Evolutionary conservation across 2,888 invertebrate genomes (phyloP).

Genomic region (Phengaris arion): DNA sequence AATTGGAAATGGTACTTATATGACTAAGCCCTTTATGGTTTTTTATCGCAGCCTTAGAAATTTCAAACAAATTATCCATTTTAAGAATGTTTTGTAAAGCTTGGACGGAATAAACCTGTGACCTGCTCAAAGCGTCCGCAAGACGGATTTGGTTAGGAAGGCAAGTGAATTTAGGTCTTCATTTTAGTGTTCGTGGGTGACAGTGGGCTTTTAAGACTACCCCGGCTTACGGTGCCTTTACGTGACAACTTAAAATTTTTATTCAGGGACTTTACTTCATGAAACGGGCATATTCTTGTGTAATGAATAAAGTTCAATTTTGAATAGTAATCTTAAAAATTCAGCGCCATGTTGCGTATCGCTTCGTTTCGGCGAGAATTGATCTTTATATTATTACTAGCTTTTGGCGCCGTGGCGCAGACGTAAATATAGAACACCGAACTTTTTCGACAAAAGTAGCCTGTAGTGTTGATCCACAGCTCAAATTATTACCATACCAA

Average conservation of each 20-base stretch:
- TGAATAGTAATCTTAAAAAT: too few relatives aligned
- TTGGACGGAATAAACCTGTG: slow-evolving; percentile 4
- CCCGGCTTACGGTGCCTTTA: slow-evolving; percentile 10
- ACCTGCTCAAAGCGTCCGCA: slow-evolving; percentile 6
- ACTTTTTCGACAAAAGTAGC: too few relatives aligned
- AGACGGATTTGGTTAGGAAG: slow-evolving; percentile 18
- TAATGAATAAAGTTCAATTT: too few relatives aligned
- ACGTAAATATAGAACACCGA: too few relatives aligned
- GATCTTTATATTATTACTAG: too few relatives aligned
- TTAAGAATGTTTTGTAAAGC: slow-evolving; percentile 18
- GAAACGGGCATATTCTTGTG: too few relatives aligned
- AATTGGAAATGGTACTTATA: neutral
- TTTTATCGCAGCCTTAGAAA: neutral
- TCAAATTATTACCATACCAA: too few relatives aligned
- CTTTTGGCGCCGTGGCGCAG: too few relatives aligned
- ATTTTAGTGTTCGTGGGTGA: slow-evolving; percentile 16
- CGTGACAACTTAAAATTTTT: slow-evolving; percentile 9
- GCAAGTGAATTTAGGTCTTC: slow-evolving; percentile 16
- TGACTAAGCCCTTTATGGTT: neutral
- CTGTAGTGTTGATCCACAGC: too few relatives aligned
- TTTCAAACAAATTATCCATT: slow-evolving; percentile 5
- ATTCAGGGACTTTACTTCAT: neutral
- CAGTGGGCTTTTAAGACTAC: neutral
- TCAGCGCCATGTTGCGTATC: too few relatives aligned
- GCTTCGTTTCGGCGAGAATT: too few relatives aligned